These are phyloP conservation scores for Caenorhabditis angaria DNA, from an alignment of 2,888 invertebrate species.

Conservation along the genomic window DNA sequence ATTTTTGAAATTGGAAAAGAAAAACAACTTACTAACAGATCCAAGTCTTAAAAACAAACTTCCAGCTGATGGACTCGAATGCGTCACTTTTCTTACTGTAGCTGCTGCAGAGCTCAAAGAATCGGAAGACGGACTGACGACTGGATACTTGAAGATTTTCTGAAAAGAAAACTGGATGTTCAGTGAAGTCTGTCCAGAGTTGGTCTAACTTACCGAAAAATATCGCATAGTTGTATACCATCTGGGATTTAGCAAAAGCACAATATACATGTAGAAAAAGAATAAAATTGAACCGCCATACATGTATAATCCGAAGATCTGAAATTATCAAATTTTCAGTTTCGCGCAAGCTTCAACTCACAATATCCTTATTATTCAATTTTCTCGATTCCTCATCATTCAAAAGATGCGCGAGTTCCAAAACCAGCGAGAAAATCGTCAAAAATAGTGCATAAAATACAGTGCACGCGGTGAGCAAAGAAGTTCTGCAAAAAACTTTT, in stretches of 20 bases:
- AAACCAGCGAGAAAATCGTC: constrained; percentile 66
- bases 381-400: constrained; percentile 59
- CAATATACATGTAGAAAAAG: constrained; percentile 66
- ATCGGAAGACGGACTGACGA: constrained; percentile 40
- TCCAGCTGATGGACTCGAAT: constrained; percentile 66
- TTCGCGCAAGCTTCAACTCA: constrained; percentile 32
- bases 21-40: constrained; percentile 52
- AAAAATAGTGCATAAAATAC: constrained; percentile 60
- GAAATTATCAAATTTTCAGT: constrained; percentile 16
- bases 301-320: constrained; percentile 70
- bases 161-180: constrained; percentile 5
- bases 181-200: not conserved
- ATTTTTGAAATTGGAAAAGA: not conserved
- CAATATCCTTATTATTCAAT: constrained; percentile 62
- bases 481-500: constrained; percentile 46
- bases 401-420: constrained; percentile 66
- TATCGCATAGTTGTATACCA: constrained; percentile 57
- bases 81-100: constrained; percentile 63
- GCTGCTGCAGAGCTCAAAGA: constrained; percentile 55
- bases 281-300: constrained; percentile 64
- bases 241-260: constrained; percentile 62
- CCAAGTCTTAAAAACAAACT: constrained; percentile 68
- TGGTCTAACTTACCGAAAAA: constrained; percentile 17
- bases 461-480: constrained; percentile 61
- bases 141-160: constrained; percentile 19